Base-by-base conservation (phyloP, 1,140 invertebrate genomes). In the Halotydeus destructor region DNA sequence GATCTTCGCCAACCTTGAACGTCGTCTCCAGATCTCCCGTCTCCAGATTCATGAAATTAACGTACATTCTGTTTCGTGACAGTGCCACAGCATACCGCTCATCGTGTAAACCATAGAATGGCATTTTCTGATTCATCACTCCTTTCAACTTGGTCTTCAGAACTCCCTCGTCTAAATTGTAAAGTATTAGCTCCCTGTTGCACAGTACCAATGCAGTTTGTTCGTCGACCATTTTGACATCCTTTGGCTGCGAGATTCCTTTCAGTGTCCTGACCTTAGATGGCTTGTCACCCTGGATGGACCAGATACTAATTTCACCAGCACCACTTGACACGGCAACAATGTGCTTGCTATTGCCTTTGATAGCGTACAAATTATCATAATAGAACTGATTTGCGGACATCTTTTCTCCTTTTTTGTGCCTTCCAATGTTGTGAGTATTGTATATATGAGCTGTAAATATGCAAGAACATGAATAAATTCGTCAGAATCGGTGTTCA, bases 111-210 rank as follows among this genome's bases (percentile, higher is more conserved):
- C 78, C 79, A 61, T 75, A 85, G 57, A 72, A 83, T 26, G 81
- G 78, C 79, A 84, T 82, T 60, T 83, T 82, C 54, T 84, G 78
- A 63, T 84, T 84, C 77, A 86, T 83, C 2, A 84, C 78, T 26
- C 80, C 68, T 54, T 82, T 80, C 8, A 85, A 57, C 45, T 79
- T 72, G 6, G 71, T 71, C 25, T 76, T 48, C 50, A 76, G 69
- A 39, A 61, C 61, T 41, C 78, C 79, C 56, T 69, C 66, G 54
- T 82, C 69, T 11, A 85, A 59, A 60, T 85, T 72, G 51, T 78
- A 81, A 12, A 82, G 69, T 44, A 70, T 66, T 4, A 85, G 67
- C 57, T 85, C 78, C 19, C 81, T 60, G 37, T 75, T 68, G 57
- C 79, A 83, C 14, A 85, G 61, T 28, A 83, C 76, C 45, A 83